Conservation (phyloP, 2,888 invertebrate genomes). For the Pristionchus japonicus region DNA sequence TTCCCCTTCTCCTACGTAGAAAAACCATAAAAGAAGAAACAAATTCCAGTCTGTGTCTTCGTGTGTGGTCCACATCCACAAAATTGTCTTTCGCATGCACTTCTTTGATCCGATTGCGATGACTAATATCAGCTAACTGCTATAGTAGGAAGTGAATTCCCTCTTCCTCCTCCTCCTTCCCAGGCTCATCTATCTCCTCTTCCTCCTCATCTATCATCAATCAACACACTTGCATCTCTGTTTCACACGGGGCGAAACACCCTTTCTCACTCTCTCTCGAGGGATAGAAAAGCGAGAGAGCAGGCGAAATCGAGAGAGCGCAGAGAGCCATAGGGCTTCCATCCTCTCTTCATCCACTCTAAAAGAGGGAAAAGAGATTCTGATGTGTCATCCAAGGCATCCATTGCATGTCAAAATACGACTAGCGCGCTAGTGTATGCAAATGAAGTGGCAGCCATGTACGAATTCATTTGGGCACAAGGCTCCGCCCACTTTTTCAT, state of each 20-base stretch:
- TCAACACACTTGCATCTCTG: background rate
- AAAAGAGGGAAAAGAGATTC: background rate
- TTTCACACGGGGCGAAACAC: background rate
- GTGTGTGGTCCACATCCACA: too few species aligned
- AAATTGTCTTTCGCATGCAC: too few species aligned
- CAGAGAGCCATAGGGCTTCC: background rate
- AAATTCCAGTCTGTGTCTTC: too few species aligned
- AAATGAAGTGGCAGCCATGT: background rate
- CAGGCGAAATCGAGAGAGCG: background rate
- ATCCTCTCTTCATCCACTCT: background rate
- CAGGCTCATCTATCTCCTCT: slow-evolving; percentile 29
- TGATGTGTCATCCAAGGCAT: background rate
- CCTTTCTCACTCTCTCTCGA: background rate
- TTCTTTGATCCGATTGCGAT: too few species aligned
- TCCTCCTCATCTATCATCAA: slow-evolving; percentile 35
- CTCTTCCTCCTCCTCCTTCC: background rate
- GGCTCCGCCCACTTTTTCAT: background rate
- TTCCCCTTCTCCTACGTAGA: too few species aligned
- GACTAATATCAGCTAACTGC: background rate
- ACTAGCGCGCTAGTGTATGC: background rate
- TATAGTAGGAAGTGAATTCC: background rate
- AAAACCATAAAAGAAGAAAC: too few species aligned
- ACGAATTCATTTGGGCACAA: background rate
- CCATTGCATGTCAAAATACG: slow-evolving; percentile 24
- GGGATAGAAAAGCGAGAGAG: background rate